Base-by-base conservation (phyloP, 2,888 invertebrate species). In the Leucozona laternaria region DNA sequence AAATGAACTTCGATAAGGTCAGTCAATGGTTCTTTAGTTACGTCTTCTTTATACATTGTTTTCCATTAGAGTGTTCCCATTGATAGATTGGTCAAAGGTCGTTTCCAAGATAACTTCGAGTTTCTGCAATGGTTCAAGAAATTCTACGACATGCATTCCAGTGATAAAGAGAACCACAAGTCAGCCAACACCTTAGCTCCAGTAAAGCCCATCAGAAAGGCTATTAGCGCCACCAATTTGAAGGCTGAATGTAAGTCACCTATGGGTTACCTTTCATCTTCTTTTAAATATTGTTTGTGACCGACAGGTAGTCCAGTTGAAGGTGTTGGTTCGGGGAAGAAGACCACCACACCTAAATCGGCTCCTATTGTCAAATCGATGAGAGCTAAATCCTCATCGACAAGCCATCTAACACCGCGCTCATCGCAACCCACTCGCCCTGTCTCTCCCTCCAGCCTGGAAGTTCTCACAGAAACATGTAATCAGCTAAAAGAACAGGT, bases 111-210 rank as follows among this genome's bases (percentile, higher is more conserved):
- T 94, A 99, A 99, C 94, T 99, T 99, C 95, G 99, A 99, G 93
- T 99, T 99, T 94, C 95, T 99, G 90, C 99, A 99, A 94, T 99
- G 99, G 99, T 99, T 99, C 95, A 99, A 99, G 95, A 98, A 98
- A 93, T 99, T 99, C 94, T 99, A 98, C 93, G 99, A 99, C 93
- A 97, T 98, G 89, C 99, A 99, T 94, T 98, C 98, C 93, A 96
- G 96, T 91, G 98, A 97, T 91, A 94, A 95, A 90, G 97, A 98
- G 72, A 91, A 91, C 71, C 17, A 88, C 8, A 72, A 53, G 45
- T 58, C 75, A 0, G 81, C 84, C 0, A 90, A 90, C 53, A 84
- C 88, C 0, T 88, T 90, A 2, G 7, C 87, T 76, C 45, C 53
- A 4, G 76, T 72, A 0, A 87, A 83, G 25, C 87, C 87, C 1